These are phyloP conservation scores for Cyaniris semiargus DNA, from an alignment of 2,888 invertebrate species.

Conservation along the genomic window DNA sequence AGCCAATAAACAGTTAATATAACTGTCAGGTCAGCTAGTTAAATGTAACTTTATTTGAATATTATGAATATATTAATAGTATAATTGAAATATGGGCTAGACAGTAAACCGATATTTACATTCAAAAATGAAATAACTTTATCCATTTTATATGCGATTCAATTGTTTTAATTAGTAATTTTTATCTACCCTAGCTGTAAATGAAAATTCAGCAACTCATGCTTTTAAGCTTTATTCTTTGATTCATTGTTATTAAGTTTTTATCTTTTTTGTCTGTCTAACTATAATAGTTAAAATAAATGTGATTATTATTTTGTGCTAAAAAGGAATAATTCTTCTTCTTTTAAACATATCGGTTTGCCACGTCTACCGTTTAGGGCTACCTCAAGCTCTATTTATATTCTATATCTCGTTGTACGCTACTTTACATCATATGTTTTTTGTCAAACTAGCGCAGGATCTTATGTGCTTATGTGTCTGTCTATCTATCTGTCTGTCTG, in stretches of 20 bases:
- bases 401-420: too few species aligned
- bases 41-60: conserved; percentile 3
- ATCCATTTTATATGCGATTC: not conserved
- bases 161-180: not conserved
- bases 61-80: not conserved
- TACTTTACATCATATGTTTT: too few species aligned
- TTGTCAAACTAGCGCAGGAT: too few species aligned
- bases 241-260: not conserved
- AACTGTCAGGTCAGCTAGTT: not conserved
- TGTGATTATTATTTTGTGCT: too few species aligned
- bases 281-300: too few species aligned
- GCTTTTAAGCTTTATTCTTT: not conserved
- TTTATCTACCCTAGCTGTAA: not conserved
- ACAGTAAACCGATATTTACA: not conserved
- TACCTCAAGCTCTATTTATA: too few species aligned
- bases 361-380: too few species aligned
- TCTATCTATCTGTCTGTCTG: too few species aligned
- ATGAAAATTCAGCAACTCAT: not conserved
- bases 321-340: too few species aligned
- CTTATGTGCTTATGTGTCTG: too few species aligned
- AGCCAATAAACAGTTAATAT: not conserved
- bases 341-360: too few species aligned
- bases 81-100: not conserved
- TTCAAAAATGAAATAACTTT: not conserved
- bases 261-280: too few species aligned